Percentiles rank a stretch among this genome's conserved stretches.
Conservation (phyloP, 2,113 vertebrate genomes). For the Ahaetulla prasina region DNA sequence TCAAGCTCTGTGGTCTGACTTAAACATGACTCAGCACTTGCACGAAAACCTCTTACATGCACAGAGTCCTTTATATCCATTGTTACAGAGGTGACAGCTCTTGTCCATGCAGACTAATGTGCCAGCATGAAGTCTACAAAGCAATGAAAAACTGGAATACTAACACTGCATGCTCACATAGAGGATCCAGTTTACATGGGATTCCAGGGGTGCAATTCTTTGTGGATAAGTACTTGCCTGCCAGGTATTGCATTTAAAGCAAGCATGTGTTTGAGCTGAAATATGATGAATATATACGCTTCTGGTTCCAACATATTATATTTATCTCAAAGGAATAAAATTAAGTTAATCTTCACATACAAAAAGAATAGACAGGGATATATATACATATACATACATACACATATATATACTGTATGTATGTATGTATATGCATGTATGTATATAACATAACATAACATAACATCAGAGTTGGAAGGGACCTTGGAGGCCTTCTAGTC, state of each 20-base stretch:
- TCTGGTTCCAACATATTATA: not conserved
- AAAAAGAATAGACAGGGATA: not conserved
- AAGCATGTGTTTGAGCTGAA: not conserved
- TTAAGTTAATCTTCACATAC: not conserved
- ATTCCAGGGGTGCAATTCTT: not conserved
- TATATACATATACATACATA: not conserved
- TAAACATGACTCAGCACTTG: not conserved
- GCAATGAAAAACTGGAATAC: not conserved
- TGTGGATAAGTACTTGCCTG: not conserved
- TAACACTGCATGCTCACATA: not conserved
- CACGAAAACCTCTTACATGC: not conserved
- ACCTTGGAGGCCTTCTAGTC: too few species aligned
- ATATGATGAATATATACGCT: not conserved
- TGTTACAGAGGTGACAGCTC: not conserved
- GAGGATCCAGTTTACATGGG: not conserved
- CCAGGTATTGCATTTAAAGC: not conserved
- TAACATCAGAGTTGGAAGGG: too few species aligned
- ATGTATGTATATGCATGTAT: too few species aligned
- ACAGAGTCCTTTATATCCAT: not conserved
- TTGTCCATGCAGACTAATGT: not conserved
- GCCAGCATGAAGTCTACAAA: not conserved
- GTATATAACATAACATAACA: too few species aligned
- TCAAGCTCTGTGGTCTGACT: not conserved
- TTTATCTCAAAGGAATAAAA: not conserved
- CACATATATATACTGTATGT: too few species aligned